Evolutionary conservation across 2,113 vertebrate species (phyloP), one percentile per base, ranked within the genome.

Genomic region (Heliornis fulica): DNA sequence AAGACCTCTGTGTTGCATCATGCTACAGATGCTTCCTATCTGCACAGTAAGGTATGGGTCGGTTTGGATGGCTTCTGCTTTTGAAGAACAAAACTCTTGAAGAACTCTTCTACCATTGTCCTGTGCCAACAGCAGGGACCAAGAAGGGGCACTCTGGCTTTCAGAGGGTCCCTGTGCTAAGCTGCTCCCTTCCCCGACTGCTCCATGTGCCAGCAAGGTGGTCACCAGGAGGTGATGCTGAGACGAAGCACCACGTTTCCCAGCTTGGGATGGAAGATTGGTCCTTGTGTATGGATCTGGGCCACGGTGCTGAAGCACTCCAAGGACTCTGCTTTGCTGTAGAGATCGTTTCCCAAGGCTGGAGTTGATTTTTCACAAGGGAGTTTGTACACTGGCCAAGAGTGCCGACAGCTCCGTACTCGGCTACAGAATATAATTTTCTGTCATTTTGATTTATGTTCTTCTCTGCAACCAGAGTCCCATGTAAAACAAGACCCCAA

Each of bases 361-460:
- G 68, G 15, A 28, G 93, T 2, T 89, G 87, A 66, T 92, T 91
- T 92, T 87, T 89, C 78, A 83, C 71, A 56, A 63, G 89, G 2
- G 0, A 63, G 69, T 81, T 92, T 96, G 91, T 85, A 34, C 46
- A 2, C 78, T 66, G 70, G 90, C 95, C 91, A 82, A 71, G 45
- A 29, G 78, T 70, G 75, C 92, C 68, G 90, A 93, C 94, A 96
- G 95, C 95, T 96, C 94, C 74, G 21, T 95, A 59, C 75, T 90
- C 86, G 86, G 90, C 86, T 92, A 46, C 72, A 96, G 36, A 93
- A 46, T 79, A 32, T 59, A 53, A 74, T 97, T 95, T 96, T 79
- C 94, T 95, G 93, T 93, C 90, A 75, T 61, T 95, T 74, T 92
- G 91, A 95, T 97, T 91, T 94, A 94, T 94, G 84, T 72, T 93